A percentile compares a stretch with the other conserved stretches of the same genome.
Conservation (phyloP, 2,888 invertebrate genomes). For the Desoria tigrina region DNA sequence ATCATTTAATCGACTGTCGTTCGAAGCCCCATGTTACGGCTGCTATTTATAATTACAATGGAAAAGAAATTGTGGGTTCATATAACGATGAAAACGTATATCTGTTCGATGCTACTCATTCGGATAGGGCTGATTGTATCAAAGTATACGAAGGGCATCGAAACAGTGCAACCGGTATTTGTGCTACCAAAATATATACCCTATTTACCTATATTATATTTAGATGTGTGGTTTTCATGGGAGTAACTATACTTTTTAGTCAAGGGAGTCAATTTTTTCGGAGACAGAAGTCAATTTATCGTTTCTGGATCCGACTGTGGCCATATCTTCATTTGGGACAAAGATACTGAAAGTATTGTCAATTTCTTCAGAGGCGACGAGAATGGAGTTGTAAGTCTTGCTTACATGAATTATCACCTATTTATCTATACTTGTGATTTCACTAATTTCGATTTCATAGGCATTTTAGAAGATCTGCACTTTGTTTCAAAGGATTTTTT, state of each 20-base stretch:
- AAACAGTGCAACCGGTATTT: conserved; percentile 61
- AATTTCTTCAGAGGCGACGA: conserved; percentile 81
- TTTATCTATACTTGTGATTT: not conserved
- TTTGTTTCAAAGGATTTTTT: conserved; percentile 40
- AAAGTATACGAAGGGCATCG: conserved; percentile 68
- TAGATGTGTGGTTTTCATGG: not conserved
- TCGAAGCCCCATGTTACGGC: conserved; percentile 74
- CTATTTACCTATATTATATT: not conserved
- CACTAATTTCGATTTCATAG: not conserved
- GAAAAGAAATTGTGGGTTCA: conserved; percentile 86
- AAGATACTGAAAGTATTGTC: conserved; percentile 81
- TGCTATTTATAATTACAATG: conserved; percentile 87
- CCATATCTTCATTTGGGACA: conserved; percentile 84
- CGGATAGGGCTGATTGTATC: conserved; percentile 62
- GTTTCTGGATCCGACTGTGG: conserved; percentile 94
- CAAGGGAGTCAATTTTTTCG: conserved; percentile 92
- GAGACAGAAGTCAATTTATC: conserved; percentile 83
- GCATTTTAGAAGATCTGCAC: conserved; percentile 5
- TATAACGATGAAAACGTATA: conserved; percentile 93
- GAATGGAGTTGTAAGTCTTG: conserved; percentile 74
- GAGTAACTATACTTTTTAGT: conserved; percentile 59
- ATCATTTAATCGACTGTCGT: conserved; percentile 59
- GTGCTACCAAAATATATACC: not conserved
- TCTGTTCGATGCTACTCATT: conserved; percentile 70
- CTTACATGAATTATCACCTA: not conserved